Base-by-base conservation (phyloP, 1,140 invertebrate species). In the Daktulosphaira vitifoliae region DNA sequence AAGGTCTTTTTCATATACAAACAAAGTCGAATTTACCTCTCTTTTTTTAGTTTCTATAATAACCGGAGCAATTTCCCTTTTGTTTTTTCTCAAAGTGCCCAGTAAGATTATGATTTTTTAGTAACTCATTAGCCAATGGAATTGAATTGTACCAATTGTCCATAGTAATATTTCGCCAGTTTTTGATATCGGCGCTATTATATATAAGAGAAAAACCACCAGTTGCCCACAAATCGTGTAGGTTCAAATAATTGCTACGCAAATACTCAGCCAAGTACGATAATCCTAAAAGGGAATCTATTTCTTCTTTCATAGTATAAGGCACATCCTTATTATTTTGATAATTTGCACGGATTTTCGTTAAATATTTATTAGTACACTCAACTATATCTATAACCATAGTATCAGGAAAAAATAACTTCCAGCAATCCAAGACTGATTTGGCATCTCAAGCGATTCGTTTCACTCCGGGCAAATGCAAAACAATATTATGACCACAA, bases 191-290 rank as follows among this genome's bases (percentile, higher is more conserved):
- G 38, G 38, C 13, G 16, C 13, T 42, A 42, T n/a, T n/a, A 29
- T 49, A 65, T 67, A 69, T 66, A 49, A 67, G 48, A n/a, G 62
- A 70, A 42, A 68, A 70, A 13, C 70, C 69, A 46, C 72, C 68
- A 16, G 68, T 68, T 9, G 38, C 38, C 71, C 71, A 74, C n/a
- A 74, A 46, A 29, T 74, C 72, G 46, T 70, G 50, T 52, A 68
- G 25, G 69, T 71, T 71, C 65, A 69, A 38, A 48, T 26, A 65
- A 4, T 8, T 29, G 6, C 65, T 49, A 59, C 69, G 70, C 42
- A 66, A 65, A 23, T 71, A 44, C 37, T 72, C 74, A 52, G 37
- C 37, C 16, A 69, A 39, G 25, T 64, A 66, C 11, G 69, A 33
- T 16, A 70, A 39, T 38, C 68, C 68, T 49, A 71, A 51, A 26